Evolutionary conservation across 2,888 invertebrate genomes (phyloP), one percentile per base, ranked within the genome.

Genomic region (Drosophila subquinaria): DNA sequence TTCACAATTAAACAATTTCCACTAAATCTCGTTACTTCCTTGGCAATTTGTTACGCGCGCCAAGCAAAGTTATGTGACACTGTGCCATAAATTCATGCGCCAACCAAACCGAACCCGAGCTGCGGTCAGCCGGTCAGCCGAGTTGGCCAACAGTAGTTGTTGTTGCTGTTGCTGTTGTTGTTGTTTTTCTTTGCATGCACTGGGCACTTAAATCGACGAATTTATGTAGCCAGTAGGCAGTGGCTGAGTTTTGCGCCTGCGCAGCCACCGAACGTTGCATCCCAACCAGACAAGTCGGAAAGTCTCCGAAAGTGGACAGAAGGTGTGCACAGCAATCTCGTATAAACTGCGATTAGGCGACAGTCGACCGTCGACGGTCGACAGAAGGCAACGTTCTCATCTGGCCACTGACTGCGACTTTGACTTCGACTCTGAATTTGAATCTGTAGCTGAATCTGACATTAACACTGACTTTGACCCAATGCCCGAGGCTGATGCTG

Each of bases 1-100:
- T 91, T 88, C 89, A 91, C 91, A 91, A 91, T 91, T 91, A 91
- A 91, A 91, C 91, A 91, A 91, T 91, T 91, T 91, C 91, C 92
- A 91, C 91, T 91, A 91, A 91, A 91, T 91, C 92, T 91, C 90
- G 87, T 83, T 90, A 89, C 91, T 90, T 92, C 91, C 90, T 89
- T 90, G 85, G 89, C 91, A 90, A 92, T 91, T 91, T 92, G 91
- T 91, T 91, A 91, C 91, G 91, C 89, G 83, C 91, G 88, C 88
- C 91, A 48, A 48, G 86, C 87, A 91, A 90, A 91, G 91, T 92
- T 91, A 91, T 92, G 92, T 90, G 91, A 91, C 92, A 90, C 88
- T 84, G 81, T 77, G 84, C 91, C 90, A 92, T 91, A 92, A 91
- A 92, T 92, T 92, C 82, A 88, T 77, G 79, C 72, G 62, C 77